Evolutionary conservation across 2,113 vertebrate genomes (phyloP), one percentile per base, ranked within the genome.

Genomic region (Sinocyclocheilus anshuiensis): DNA sequence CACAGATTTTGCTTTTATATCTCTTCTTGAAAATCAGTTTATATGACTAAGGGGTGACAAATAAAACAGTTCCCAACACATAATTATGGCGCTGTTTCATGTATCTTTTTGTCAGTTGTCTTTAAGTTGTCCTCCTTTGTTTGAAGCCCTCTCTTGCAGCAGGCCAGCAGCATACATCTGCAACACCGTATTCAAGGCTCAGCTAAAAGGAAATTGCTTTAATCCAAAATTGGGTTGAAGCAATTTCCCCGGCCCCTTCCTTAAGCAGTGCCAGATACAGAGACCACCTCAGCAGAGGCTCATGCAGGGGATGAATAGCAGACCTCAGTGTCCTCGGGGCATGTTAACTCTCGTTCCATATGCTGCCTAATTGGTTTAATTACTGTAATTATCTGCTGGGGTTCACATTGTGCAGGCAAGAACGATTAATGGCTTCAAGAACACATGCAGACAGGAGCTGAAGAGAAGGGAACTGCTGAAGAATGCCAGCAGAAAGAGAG

Each of bases 351-450:
- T 93, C 89, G 86, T 90, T 91, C 93, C 93, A 93, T 94, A 92
- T 92, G 93, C 91, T 91, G 88, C 91, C 92, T 94, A 95, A 95
- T 94, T 95, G 93, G 90, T 94, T 94, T 95, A 95, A 95, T 95
- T 94, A 94, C 92, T 59, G 87, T 94, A 93, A 95, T 26, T 26
- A 95, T 95, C 93, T 94, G 91, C 93, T 93, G 94, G 92, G 93
- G 93, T 94, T 93, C 92, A 90, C 91, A 90, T 92, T 93, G 92
- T 89, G 92, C 92, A 88, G 87, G 77, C 78, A 88, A 87, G 92
- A 91, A 92, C 90, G 92, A 95, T 95, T 94, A 95, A 94, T 94
- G 92, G 91, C 90, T 91, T 92, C 90, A 86, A 92, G 92, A 95
- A 93, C 93, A 92, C 91, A 94, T 93, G 93, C 91, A 92, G 94